These are phyloP conservation scores for Clarias pachynema DNA, from an alignment of 2,797 vertebrate genomes.

Conservation along the genomic window DNA sequence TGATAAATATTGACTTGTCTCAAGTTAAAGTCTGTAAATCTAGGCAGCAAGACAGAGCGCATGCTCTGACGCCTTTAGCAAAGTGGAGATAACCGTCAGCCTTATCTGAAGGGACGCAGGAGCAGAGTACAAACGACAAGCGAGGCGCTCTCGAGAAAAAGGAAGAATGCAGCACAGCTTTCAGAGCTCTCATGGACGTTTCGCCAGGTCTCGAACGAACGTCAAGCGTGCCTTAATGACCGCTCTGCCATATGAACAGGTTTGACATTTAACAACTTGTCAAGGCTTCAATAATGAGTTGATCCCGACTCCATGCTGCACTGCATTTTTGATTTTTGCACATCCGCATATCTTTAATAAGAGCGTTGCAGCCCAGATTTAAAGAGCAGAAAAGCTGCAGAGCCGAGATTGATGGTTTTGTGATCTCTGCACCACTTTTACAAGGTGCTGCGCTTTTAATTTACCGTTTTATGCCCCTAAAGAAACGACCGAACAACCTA, in stretches of 20 bases:
- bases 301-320: not conserved
- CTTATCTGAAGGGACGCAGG: conserved; percentile 27
- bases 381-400: not conserved
- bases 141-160: not conserved
- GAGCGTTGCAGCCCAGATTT: not conserved
- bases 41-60: conserved; percentile 16
- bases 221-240: not conserved
- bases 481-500: not conserved
- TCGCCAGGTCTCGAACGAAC: not conserved
- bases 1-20: conserved; percentile 59
- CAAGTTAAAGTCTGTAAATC: conserved; percentile 54
- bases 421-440: conserved; percentile 14
- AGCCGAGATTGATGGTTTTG: not conserved
- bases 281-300: conserved; percentile 7
- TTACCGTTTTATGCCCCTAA: not conserved
- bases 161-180: not conserved
- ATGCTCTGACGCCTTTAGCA: conserved; percentile 55
- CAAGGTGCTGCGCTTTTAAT: not conserved
- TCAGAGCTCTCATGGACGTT: not conserved
- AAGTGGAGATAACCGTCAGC: conserved; percentile 42
- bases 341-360: not conserved
- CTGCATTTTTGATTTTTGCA: not conserved
- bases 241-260: not conserved
- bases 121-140: conserved; percentile 20
- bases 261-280: conserved; percentile 13